Evolutionary conservation across 2,888 invertebrate species (phyloP).

Genomic region (Escarpia spicata): DNA sequence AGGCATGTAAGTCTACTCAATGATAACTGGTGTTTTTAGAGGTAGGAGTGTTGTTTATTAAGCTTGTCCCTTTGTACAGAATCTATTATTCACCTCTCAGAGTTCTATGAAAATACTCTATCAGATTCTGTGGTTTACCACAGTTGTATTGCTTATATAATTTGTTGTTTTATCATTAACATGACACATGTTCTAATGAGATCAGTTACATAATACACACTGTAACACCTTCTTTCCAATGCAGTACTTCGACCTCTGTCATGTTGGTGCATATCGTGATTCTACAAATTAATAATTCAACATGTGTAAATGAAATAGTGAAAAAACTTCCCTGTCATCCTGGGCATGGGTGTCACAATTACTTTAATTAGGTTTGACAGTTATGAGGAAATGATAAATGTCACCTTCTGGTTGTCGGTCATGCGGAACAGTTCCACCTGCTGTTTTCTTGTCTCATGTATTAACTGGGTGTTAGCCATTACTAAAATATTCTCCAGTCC

Average conservation of each 20-base stretch:
- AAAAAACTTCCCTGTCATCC: background rate
- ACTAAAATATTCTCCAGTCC: background rate
- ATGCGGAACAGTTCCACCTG: background rate
- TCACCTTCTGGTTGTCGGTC: background rate
- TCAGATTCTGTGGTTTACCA: no score
- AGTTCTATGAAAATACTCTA: background rate
- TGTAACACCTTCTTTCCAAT: background rate
- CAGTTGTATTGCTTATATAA: background rate
- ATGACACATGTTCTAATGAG: background rate
- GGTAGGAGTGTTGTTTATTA: background rate
- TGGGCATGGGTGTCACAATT: background rate
- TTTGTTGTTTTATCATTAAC: background rate
- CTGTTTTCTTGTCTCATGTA: background rate
- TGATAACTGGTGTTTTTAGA: background rate
- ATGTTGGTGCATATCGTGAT: background rate
- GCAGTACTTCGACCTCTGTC: background rate
- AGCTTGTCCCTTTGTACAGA: no score
- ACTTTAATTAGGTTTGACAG: background rate
- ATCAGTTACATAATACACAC: background rate
- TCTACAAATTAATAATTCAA: background rate
- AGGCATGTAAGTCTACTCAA: background rate
- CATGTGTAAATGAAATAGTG: background rate
- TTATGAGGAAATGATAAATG: constrained; percentile 16
- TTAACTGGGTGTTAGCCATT: background rate
- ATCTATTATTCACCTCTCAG: background rate